Percentiles rank a stretch among this genome's conserved stretches.
Conservation (phyloP, 2,888 invertebrate species). For the Linnaemya vulpina region DNA sequence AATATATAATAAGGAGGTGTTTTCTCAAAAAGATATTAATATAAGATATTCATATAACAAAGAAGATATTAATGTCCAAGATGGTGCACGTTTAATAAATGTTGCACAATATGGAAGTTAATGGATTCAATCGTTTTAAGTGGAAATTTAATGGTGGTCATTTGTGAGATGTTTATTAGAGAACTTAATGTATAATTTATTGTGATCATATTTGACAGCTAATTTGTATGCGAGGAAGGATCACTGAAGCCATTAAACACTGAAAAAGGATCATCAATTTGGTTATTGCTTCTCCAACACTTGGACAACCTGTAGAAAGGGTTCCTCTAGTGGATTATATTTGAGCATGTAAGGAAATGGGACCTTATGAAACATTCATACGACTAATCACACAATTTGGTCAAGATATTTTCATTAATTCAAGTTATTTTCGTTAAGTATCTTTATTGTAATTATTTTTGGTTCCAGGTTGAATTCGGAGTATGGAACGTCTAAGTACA, state of each 20-base stretch:
- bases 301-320: neutral
- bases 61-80: slow-evolving; percentile 45
- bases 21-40: slow-evolving; percentile 17
- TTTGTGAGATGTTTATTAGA: slow-evolving; percentile 1
- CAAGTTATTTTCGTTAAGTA: too few species aligned
- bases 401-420: too few species aligned
- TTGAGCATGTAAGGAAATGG: too few species aligned
- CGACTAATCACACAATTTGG: neutral
- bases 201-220: neutral
- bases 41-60: slow-evolving; percentile 30
- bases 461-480: too few species aligned
- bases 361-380: too few species aligned
- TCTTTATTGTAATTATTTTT: too few species aligned
- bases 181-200: slow-evolving; percentile 22
- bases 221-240: neutral
- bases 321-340: too few species aligned
- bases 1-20: slow-evolving; percentile 56
- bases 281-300: neutral
- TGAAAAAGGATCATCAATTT: neutral
- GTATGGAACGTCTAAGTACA: too few species aligned
- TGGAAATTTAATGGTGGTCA: slow-evolving; percentile 11
- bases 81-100: slow-evolving; percentile 43
- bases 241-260: neutral
- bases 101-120: slow-evolving; percentile 41
- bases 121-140: slow-evolving; percentile 38